These are phyloP conservation scores for Anodontia alba DNA, from an alignment of 2,888 invertebrate species.

Conservation along the genomic window DNA sequence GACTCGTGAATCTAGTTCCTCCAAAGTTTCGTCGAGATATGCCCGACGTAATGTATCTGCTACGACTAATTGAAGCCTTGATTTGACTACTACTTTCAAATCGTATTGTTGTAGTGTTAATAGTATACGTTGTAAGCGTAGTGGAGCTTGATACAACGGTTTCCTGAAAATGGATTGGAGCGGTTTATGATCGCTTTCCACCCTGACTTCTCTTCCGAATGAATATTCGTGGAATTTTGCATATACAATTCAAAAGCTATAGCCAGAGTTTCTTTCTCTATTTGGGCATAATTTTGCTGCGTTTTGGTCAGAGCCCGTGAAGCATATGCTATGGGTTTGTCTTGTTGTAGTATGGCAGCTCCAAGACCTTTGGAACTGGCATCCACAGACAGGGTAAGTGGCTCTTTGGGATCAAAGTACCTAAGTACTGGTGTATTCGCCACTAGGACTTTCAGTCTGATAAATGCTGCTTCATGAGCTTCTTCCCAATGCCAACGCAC, in stretches of 20 bases:
- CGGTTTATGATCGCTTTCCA: conserved; percentile 44
- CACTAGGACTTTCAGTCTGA: no score
- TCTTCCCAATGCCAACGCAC: no score
- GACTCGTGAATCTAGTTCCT: no score
- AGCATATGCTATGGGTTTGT: conserved; percentile 38
- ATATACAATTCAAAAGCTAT: conserved; percentile 31
- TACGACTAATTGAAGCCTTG: conserved; percentile 33
- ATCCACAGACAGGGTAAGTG: conserved; percentile 32
- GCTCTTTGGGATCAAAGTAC: conserved; percentile 35
- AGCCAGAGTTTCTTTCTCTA: conserved; percentile 40
- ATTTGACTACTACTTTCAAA: conserved; percentile 34
- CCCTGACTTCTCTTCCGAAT: conserved; percentile 20
- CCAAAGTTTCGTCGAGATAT: conserved; percentile 27
- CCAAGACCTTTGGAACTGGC: conserved; percentile 35
- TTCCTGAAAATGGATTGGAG: conserved; percentile 30
- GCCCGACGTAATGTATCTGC: conserved; percentile 38
- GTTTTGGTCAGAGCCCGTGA: conserved; percentile 42
- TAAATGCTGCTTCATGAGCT: no score
- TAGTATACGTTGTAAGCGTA: conserved; percentile 30
- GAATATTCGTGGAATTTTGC: conserved; percentile 23
- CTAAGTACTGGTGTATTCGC: conserved; percentile 28
- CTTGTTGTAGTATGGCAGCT: conserved; percentile 32
- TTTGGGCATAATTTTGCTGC: conserved; percentile 45
- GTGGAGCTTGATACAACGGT: conserved; percentile 33
- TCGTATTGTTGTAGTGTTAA: conserved; percentile 37